Conservation (phyloP, 2,113 vertebrate species). For the Emydocephalus ijimae region DNA sequence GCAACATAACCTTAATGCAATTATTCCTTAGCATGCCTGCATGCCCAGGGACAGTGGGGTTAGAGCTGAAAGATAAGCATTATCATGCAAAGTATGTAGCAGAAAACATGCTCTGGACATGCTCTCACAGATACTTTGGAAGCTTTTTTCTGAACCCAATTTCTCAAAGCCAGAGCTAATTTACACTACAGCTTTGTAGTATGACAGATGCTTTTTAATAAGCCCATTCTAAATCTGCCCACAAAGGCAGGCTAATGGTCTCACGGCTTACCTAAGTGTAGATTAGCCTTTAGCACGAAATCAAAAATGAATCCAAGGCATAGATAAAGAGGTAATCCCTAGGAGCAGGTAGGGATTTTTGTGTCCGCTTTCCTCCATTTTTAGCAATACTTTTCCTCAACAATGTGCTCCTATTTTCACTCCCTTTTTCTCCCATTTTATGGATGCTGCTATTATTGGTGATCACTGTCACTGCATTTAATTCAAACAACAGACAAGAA, state of each 20-base stretch:
- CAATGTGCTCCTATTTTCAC: neutral
- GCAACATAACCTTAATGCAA: neutral
- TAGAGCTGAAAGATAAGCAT: slow-evolving; percentile 7
- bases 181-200: neutral
- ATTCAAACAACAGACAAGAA: neutral
- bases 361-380: neutral
- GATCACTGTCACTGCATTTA: neutral
- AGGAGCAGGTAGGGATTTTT: neutral
- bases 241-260: neutral
- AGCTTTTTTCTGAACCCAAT: neutral
- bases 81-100: neutral
- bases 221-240: neutral
- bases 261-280: neutral
- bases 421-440: too few relatives aligned
- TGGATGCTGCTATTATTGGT: neutral
- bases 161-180: neutral
- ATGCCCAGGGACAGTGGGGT: neutral
- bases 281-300: neutral
- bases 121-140: neutral
- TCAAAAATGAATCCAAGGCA: neutral
- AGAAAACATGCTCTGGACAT: neutral
- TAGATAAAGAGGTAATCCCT: neutral
- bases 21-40: rapidly evolving
- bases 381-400: neutral
- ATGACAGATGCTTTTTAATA: slow-evolving; percentile 1